Conservation (phyloP, 2,888 invertebrate species). For the Geotrupes spiniger region DNA sequence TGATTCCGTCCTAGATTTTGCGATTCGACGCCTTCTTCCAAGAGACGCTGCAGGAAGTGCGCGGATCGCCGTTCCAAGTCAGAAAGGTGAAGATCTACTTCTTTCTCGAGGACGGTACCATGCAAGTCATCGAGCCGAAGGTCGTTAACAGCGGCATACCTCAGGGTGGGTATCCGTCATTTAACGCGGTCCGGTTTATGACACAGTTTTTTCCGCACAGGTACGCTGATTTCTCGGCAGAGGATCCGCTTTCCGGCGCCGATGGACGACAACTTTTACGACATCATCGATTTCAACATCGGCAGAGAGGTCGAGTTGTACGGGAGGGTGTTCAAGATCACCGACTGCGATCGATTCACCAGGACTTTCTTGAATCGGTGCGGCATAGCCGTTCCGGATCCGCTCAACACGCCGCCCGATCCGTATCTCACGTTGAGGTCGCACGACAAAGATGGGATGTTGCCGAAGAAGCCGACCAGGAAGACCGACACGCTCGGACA, state of each 20-base stretch:
- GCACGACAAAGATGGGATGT: slow-evolving; percentile 40
- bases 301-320: slow-evolving; percentile 77
- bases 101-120: slow-evolving; percentile 88
- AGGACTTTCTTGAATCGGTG: slow-evolving; percentile 78
- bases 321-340: slow-evolving; percentile 77
- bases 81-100: slow-evolving; percentile 81
- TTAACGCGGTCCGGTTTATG: too few species aligned
- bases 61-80: slow-evolving; percentile 64
- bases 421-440: slow-evolving; percentile 54
- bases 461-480: slow-evolving; percentile 55
- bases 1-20: slow-evolving; percentile 60
- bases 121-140: slow-evolving; percentile 81
- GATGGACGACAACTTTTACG: slow-evolving; percentile 74
- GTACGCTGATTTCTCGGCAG: slow-evolving; percentile 78
- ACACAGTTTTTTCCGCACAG: slow-evolving; percentile 45
- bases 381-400: slow-evolving; percentile 80
- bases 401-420: slow-evolving; percentile 56
- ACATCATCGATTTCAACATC: slow-evolving; percentile 83
- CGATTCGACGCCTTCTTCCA: slow-evolving; percentile 77
- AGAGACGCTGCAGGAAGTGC: slow-evolving; percentile 76
- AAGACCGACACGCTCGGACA: slow-evolving; percentile 68
- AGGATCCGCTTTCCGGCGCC: slow-evolving; percentile 73
- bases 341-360: slow-evolving; percentile 85
- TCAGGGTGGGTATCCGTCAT: slow-evolving; percentile 60
- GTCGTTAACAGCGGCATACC: slow-evolving; percentile 80